A percentile compares a stretch with the other conserved stretches of the same genome.
phyloP scores from a whole-genome alignment of 2,113 vertebrate species.

The Zosterops lateralis region DNA sequence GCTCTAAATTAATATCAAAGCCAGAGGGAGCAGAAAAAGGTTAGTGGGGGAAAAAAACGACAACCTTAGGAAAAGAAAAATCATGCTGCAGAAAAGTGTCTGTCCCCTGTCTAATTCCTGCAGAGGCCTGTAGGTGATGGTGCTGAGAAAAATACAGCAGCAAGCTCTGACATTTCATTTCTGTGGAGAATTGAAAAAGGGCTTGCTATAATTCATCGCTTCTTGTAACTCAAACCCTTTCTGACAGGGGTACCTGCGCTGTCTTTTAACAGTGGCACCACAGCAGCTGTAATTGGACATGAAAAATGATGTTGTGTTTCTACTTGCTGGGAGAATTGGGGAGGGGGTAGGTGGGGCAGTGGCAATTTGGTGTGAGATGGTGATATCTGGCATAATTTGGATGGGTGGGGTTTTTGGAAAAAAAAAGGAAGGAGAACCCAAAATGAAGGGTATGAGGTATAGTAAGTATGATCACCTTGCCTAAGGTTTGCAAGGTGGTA shows the following conservation, averaged over 20 bases:
- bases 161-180: slow-evolving; percentile 73
- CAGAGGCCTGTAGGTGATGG: slow-evolving; percentile 65
- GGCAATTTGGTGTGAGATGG: neutral
- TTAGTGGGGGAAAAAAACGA: neutral
- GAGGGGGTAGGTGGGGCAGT: neutral
- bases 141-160: slow-evolving; percentile 68
- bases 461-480: neutral
- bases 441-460: neutral
- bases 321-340: neutral
- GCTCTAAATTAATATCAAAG: slow-evolving; percentile 67
- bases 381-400: neutral
- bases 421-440: neutral
- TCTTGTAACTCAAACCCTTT: slow-evolving; percentile 72
- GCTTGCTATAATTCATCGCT: slow-evolving; percentile 71
- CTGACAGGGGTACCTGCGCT: slow-evolving; percentile 63
- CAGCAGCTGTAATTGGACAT: slow-evolving; percentile 65
- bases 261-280: slow-evolving; percentile 67
- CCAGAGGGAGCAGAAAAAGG: slow-evolving; percentile 40
- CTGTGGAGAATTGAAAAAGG: slow-evolving; percentile 72
- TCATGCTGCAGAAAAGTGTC: slow-evolving; percentile 56
- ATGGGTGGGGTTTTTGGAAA: neutral
- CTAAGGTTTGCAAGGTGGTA: neutral
- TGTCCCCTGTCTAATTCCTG: slow-evolving; percentile 68
- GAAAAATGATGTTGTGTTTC: slow-evolving; percentile 66
- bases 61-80: slow-evolving; percentile 54